Evolutionary conservation across 2,888 invertebrate genomes (phyloP).

Genomic region (Hydrotaea cyrtoneurina): DNA sequence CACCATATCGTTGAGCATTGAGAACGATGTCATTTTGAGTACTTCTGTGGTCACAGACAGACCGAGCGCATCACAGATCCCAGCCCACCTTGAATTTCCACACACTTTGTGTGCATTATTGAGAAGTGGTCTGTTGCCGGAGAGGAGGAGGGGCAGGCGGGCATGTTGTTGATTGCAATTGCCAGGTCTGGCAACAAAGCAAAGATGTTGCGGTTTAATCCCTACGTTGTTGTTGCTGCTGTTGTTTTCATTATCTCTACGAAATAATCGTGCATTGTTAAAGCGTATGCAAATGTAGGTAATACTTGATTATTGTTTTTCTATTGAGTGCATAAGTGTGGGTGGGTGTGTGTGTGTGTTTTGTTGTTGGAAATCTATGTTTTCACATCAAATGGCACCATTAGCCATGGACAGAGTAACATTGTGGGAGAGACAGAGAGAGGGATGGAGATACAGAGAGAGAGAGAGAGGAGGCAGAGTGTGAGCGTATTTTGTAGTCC

Average conservation of each 20-base stretch:
- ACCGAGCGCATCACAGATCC: neutral
- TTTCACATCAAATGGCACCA: constrained; percentile 10
- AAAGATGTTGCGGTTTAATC: constrained; percentile 17
- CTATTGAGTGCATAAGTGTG: neutral
- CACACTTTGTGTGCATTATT: neutral
- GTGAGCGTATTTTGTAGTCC: neutral
- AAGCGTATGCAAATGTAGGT: constrained; percentile 18
- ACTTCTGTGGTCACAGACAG: constrained; percentile 1
- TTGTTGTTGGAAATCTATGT: neutral
- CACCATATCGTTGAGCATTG: neutral
- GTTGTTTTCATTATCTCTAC: neutral
- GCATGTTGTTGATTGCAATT: neutral
- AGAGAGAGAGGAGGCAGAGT: too few relatives aligned
- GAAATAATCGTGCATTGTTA: constrained; percentile 18
- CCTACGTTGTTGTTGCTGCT: neutral
- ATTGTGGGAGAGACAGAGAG: neutral
- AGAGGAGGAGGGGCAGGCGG: too few relatives aligned
- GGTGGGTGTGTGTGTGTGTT: neutral
- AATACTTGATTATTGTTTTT: constrained; percentile 38
- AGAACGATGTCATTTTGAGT: neutral
- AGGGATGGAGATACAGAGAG: too few relatives aligned
- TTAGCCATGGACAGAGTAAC: neutral
- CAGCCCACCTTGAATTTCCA: too few relatives aligned
- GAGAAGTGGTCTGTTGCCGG: too few relatives aligned
- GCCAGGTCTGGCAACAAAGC: neutral